phyloP scores from a whole-genome alignment of 2,797 vertebrate genomes.

The Neosilurus hyrtlii region DNA sequence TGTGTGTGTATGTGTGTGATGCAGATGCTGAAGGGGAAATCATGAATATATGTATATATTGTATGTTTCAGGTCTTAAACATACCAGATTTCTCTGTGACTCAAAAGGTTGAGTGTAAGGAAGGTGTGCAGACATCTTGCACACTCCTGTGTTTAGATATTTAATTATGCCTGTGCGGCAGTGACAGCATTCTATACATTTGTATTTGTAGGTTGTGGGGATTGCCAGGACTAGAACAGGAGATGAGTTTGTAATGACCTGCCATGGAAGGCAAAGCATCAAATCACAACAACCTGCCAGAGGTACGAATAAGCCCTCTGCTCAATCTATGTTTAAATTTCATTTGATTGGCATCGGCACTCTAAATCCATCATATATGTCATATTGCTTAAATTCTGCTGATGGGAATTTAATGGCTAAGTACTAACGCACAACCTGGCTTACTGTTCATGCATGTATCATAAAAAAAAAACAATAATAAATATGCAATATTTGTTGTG shows the following conservation, averaged over 20 bases:
- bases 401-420: conserved; percentile 16
- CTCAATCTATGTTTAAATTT: conserved; percentile 51
- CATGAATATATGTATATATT: not conserved
- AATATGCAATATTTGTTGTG: not conserved
- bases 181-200: conserved; percentile 46
- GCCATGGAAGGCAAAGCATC: conserved; percentile 38
- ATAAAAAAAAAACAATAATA: not conserved
- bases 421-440: not conserved
- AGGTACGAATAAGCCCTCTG: conserved; percentile 29
- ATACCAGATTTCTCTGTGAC: not conserved
- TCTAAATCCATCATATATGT: conserved; percentile 44
- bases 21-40: not conserved
- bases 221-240: conserved; percentile 40
- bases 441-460: not conserved
- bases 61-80: not conserved
- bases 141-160: conserved; percentile 47
- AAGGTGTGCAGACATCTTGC: conserved; percentile 29
- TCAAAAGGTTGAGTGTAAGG: not conserved
- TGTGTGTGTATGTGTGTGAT: no score
- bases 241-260: conserved; percentile 53
- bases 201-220: conserved; percentile 47
- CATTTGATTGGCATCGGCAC: conserved; percentile 52
- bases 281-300: conserved; percentile 54
- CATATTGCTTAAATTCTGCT: conserved; percentile 27
- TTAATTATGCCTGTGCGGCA: conserved; percentile 43